Percentiles rank a stretch among this genome's conserved stretches.
Evolutionary conservation across 2,797 vertebrate genomes (phyloP).

Genomic region (Cirrhinus molitorella): DNA sequence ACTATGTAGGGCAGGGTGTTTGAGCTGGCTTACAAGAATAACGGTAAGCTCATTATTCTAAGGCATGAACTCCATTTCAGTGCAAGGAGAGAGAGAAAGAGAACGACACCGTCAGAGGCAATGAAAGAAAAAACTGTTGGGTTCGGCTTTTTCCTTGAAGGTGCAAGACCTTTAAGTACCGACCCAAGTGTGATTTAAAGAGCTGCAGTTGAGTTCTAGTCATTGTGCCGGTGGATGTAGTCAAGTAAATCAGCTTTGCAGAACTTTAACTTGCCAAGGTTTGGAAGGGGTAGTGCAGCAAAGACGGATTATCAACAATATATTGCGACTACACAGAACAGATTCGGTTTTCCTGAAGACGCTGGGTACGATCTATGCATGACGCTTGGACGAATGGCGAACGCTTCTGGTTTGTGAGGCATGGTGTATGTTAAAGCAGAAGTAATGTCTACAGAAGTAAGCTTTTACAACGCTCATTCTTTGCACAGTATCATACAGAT

Average conservation of each 20-base stretch:
- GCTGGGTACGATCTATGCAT: neutral
- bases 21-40: slow-evolving; percentile 64
- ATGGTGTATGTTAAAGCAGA: slow-evolving; percentile 28
- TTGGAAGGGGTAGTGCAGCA: slow-evolving; percentile 32
- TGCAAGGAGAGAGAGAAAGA: slow-evolving; percentile 38
- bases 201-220: neutral
- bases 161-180: slow-evolving; percentile 58
- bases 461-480: slow-evolving; percentile 25
- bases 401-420: slow-evolving; percentile 15
- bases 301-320: slow-evolving; percentile 56
- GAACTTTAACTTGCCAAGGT: slow-evolving; percentile 41
- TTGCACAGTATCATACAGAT: neutral
- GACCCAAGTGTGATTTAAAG: slow-evolving; percentile 18
- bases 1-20: slow-evolving; percentile 59
- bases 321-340: slow-evolving; percentile 42
- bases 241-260: slow-evolving; percentile 50
- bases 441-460: slow-evolving; percentile 58
- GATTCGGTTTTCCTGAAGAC: slow-evolving; percentile 13
- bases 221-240: neutral
- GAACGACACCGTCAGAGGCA: neutral
- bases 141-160: slow-evolving; percentile 43
- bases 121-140: neutral
- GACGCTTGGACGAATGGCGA: slow-evolving; percentile 16
- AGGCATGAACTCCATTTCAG: slow-evolving; percentile 61
- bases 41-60: slow-evolving; percentile 68